Base-by-base conservation (phyloP, 1,140 invertebrate species). In the Nilaparvata lugens region DNA sequence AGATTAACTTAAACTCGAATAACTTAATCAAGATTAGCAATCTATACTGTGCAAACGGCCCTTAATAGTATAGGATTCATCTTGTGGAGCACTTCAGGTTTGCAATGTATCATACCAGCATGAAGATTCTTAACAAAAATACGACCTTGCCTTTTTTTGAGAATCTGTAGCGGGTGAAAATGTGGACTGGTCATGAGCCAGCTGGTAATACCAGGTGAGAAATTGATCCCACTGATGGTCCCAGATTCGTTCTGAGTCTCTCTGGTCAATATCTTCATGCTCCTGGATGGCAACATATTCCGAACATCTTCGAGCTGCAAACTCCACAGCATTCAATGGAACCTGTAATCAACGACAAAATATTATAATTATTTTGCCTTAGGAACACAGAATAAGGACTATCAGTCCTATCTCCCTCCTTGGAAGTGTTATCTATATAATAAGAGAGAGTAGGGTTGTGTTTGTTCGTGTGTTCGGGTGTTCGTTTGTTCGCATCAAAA, bases 171-270 rank as follows among this genome's bases (percentile, higher is more conserved):
- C 61, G 67, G 75, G 70, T 19, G 74, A 68, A 73, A 81, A 80
- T 40, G 75, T 73, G 0, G 72, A 76, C 61, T 81, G 78, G 65
- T 85, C 78, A 69, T 89, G 86, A 55, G 84, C 80, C 25, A 89
- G 69, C 24, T 80, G 75, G 71, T 89, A 86, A 73, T 85, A 89
- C 73, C 87, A 82, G 1, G 81, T 82, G 11, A 94, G 80, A 67
- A 93, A 91, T 66, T 88, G 83, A 63, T 92, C 87, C 91, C 91
- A 94, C 70, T 93, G 87, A 64, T 88, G 83, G 61, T 86, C 83
- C 85, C 85, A 89, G 16, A 90, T 75, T 65, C 79, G 79, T 53
- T 81, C 78, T 63, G 74, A 72, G 40, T 79, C 74, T n/a, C 84
- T 82, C 24, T 81, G 80, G 74, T 95, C 93, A 42, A 95, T 89